Conservation (phyloP, 2,888 invertebrate species). For the Drosophila anomalata region DNA sequence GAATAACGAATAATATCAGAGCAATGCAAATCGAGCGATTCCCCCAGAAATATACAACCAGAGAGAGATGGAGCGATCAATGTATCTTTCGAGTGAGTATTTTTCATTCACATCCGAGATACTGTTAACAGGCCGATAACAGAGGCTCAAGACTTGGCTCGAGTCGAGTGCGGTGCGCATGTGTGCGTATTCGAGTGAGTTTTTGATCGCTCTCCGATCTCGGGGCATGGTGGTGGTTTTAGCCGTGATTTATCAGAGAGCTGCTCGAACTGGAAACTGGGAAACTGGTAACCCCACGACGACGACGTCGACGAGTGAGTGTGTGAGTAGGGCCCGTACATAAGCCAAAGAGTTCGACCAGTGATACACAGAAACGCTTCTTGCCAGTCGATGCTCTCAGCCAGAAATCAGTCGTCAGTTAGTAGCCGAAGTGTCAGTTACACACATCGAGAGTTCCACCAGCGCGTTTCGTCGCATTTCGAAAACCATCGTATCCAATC, state of each 20-base stretch:
- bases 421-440: constrained; percentile 82
- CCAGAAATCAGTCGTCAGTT: constrained; percentile 82
- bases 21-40: constrained; percentile 68
- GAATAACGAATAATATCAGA: constrained; percentile 78
- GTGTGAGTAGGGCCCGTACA: constrained; percentile 29
- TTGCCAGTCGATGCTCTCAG: constrained; percentile 78
- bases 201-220: constrained; percentile 39
- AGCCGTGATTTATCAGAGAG: constrained; percentile 69
- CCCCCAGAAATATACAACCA: constrained; percentile 16
- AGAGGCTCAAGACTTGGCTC: constrained; percentile 41
- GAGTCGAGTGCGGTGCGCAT: constrained; percentile 21
- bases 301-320: neutral
- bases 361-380: constrained; percentile 79
- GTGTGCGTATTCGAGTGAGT: constrained; percentile 22
- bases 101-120: constrained; percentile 17
- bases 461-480: constrained; percentile 14
- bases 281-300: constrained; percentile 46
- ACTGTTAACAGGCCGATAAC: constrained; percentile 48
- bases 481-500: neutral
- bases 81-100: constrained; percentile 13
- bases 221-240: constrained; percentile 31
- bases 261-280: constrained; percentile 20
- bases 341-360: constrained; percentile 59
- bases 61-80: constrained; percentile 8
- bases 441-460: constrained; percentile 46